Evolutionary conservation across 2,113 vertebrate genomes (phyloP).

Genomic region (Carassius gibelio): DNA sequence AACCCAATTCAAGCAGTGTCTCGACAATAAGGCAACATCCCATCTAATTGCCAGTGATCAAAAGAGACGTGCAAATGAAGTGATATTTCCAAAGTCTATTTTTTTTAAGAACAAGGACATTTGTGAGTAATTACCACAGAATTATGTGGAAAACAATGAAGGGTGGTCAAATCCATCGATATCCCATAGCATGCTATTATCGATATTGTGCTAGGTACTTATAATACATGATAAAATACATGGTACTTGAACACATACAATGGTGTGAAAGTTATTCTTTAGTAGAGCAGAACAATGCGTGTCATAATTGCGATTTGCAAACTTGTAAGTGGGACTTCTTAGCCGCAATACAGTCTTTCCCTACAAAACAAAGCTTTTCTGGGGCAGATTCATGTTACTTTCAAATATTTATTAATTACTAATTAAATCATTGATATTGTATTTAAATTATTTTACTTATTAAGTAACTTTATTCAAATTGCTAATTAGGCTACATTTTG

Average conservation of each 20-base stretch:
- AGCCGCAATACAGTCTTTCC: not conserved
- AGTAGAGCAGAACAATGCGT: not conserved
- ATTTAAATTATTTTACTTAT: no score
- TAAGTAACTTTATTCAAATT: no score
- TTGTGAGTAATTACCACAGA: constrained; percentile 40
- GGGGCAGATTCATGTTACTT: not conserved
- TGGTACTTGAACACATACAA: not conserved
- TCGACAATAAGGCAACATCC: constrained; percentile 1
- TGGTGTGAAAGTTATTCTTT: not conserved
- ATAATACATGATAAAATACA: constrained; percentile 17
- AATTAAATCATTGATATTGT: no score
- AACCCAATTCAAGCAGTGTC: not conserved
- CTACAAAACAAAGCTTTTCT: constrained; percentile 5
- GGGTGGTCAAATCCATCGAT: constrained; percentile 5
- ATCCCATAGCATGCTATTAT: constrained; percentile 24
- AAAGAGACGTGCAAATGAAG: not conserved
- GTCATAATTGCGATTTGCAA: not conserved
- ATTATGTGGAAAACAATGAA: constrained; percentile 44
- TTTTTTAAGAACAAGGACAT: constrained; percentile 27
- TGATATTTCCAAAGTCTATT: not conserved
- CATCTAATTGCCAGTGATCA: constrained; percentile 2
- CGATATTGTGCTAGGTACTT: constrained; percentile 10
- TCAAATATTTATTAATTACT: no score
- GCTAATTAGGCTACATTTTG: no score
- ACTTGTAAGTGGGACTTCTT: not conserved